Evolutionary conservation across 1,140 invertebrate species (phyloP).

Genomic region (Ridgeia piscesae): DNA sequence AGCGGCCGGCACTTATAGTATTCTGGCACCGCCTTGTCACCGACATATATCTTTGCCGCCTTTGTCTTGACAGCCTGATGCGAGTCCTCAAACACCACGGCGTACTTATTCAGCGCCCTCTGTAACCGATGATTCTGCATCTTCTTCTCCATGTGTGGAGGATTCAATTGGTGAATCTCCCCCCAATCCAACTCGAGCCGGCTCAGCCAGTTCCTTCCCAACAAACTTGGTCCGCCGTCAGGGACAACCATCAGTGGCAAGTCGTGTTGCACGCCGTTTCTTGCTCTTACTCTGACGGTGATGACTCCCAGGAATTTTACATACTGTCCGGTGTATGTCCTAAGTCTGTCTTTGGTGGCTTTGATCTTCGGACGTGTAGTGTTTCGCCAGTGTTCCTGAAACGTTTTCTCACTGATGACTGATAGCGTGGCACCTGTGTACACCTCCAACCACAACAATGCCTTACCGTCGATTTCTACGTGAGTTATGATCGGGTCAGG

Average conservation of each 20-base stretch:
- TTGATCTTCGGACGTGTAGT: neutral
- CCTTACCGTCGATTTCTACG: no score
- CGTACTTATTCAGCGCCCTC: neutral
- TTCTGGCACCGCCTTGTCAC: neutral
- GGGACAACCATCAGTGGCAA: conserved; percentile 7
- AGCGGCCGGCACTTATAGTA: neutral
- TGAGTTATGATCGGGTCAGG: neutral
- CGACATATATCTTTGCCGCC: neutral
- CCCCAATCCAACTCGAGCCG: neutral
- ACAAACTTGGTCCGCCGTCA: neutral
- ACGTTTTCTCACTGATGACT: neutral
- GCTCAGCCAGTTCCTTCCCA: conserved; percentile 18
- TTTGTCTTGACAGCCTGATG: neutral
- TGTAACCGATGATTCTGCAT: neutral
- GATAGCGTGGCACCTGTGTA: conserved; percentile 1
- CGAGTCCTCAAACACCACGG: neutral
- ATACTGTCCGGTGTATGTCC: neutral
- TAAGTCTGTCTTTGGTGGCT: neutral
- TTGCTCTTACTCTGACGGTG: neutral
- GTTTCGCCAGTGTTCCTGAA: neutral
- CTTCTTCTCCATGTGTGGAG: neutral
- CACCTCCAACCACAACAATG: neutral
- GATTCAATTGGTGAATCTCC: neutral
- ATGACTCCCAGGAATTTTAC: neutral
- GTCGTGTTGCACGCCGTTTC: neutral